Evolutionary conservation across 2,797 vertebrate genomes (phyloP), one percentile per base, ranked within the genome.

Genomic region (Sebastes cheni): DNA sequence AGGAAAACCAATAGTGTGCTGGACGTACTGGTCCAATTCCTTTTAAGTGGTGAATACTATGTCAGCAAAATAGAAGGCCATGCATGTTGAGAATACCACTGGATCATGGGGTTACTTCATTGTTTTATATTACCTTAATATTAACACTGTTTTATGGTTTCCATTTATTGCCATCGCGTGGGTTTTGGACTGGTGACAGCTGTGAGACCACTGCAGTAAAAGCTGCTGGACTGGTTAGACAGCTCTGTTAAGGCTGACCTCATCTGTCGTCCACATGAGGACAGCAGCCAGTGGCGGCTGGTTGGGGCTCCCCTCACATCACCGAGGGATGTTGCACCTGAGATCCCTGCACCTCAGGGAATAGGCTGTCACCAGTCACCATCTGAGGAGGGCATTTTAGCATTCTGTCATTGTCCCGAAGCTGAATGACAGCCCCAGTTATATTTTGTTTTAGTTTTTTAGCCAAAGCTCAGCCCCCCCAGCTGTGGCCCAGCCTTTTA

Each of bases 401-500:
- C 83, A 23, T 79, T 72, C 75, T 81, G 71, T 80, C 74, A 46
- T 13, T 61, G 61, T n/a, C 67, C 80, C 39, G 20, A 34, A 62
- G 81, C 80, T 88, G 73, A 89, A 82, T 83, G 74, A 80, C 81
- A 74, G 80, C 55, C 75, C 79, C 82, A 25, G 67, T 86, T 88
- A 77, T 67, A 56, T 83, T 86, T 86, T 79, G 81, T 86, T 83
- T 88, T 69, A 66, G 62, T 86, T 82, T 75, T 46, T 73, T 79
- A 77, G 76, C 65, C 83, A 56, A 80, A 61, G 61, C 75, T 52
- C 66, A 58, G 62, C 79, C 88, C 88, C 76, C 68, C 87, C 94
- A 95, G 94, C 93, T 95, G 94, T 75, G 87, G 76, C 88, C 79
- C 67, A 82, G 79, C 67, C 69, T 88, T 90, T 91, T 94, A 96